Conservation (phyloP, 2,113 vertebrate species). For the Petromus typicus region DNA sequence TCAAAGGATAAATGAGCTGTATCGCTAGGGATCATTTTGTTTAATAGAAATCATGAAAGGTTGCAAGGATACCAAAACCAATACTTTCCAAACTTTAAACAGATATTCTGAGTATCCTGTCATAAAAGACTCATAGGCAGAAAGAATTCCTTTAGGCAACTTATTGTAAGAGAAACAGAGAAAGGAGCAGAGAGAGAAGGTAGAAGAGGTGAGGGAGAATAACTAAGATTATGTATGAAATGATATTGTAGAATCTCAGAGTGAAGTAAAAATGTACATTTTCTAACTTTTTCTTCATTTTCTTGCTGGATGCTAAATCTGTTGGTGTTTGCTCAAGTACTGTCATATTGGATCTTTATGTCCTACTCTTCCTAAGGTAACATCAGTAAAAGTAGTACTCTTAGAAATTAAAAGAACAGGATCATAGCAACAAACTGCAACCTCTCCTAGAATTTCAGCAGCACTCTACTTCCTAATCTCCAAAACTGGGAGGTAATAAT, state of each 20-base stretch:
- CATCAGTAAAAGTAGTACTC: background rate
- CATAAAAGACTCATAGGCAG: background rate
- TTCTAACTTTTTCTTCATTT: background rate
- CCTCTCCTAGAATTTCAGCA: fast-evolving
- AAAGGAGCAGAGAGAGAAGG: too few relatives aligned
- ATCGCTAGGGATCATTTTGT: background rate
- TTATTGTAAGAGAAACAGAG: background rate
- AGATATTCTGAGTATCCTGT: background rate
- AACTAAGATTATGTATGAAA: background rate
- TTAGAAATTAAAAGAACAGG: background rate
- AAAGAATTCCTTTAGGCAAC: background rate
- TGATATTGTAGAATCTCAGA: background rate
- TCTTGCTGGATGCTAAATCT: background rate
- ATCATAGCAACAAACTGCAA: background rate
- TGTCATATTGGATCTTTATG: background rate
- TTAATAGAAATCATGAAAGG: background rate
- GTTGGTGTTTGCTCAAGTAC: background rate
- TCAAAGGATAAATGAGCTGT: background rate
- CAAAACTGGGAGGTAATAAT: background rate
- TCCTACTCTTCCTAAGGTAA: background rate
- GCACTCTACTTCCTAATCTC: background rate
- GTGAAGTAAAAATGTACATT: background rate
- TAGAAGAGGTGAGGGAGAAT: background rate
- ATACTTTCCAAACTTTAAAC: background rate
- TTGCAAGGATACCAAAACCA: background rate